Conservation (phyloP, 2,797 vertebrate genomes). For the Adelosebastes latens region DNA sequence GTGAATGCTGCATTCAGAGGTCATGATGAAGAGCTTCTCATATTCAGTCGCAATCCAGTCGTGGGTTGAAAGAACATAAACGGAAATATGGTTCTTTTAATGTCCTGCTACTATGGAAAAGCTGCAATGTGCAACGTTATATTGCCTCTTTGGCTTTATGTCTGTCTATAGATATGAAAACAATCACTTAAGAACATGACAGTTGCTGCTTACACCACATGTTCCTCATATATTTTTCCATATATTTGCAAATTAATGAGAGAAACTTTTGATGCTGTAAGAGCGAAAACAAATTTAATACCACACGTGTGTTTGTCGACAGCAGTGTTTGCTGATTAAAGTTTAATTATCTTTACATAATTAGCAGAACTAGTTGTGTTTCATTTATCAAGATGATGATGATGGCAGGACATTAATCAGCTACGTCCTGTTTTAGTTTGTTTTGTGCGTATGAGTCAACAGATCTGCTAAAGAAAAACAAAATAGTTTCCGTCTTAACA, state of each 20-base stretch:
- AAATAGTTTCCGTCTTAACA: not conserved
- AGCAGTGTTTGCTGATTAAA: slow-evolving; percentile 50
- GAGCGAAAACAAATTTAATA: slow-evolving; percentile 10
- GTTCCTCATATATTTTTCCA: not conserved
- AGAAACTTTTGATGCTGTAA: not conserved
- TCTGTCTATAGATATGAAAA: slow-evolving; percentile 1
- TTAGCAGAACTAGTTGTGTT: slow-evolving; percentile 43
- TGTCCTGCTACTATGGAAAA: not conserved
- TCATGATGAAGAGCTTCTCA: slow-evolving; percentile 14
- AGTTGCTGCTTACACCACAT: not conserved
- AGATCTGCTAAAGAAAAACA: not conserved
- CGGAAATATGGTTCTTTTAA: slow-evolving; percentile 1
- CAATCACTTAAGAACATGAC: not conserved
- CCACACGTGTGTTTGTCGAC: slow-evolving; percentile 22
- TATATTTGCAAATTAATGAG: slow-evolving; percentile 14
- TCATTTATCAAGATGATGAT: slow-evolving; percentile 38
- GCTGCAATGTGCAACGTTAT: not conserved
- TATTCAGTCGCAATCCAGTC: not conserved
- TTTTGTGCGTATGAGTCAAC: slow-evolving; percentile 1
- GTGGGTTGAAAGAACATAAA: not conserved
- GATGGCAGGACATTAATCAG: slow-evolving; percentile 22
- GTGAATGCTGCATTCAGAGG: not conserved
- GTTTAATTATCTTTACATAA: slow-evolving; percentile 51
- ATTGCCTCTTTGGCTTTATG: not conserved
- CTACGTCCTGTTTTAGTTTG: slow-evolving; percentile 13